A percentile compares a stretch with the other conserved stretches of the same genome.
Evolutionary conservation across 2,113 vertebrate genomes (phyloP).

Genomic region (Anhinga rufa): DNA sequence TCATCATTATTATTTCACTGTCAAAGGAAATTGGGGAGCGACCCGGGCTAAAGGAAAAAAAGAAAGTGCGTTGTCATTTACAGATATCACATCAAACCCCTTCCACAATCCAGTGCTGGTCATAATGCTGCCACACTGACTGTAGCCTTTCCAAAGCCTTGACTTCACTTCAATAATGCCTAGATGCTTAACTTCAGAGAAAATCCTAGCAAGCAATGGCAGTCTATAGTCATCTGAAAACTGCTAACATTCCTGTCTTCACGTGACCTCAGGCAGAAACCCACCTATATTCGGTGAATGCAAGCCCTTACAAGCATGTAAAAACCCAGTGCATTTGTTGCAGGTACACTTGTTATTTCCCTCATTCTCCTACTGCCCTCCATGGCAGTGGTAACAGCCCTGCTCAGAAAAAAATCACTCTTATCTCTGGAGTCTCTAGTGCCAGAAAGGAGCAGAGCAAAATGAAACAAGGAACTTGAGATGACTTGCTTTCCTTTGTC

Average conservation of each 20-base stretch:
- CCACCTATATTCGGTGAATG: not conserved
- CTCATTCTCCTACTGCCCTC: not conserved
- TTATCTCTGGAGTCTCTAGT: not conserved
- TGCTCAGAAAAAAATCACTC: not conserved
- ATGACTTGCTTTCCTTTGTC: not conserved
- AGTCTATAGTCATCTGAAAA: not conserved
- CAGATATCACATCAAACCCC: not conserved
- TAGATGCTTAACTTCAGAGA: not conserved
- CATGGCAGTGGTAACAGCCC: not conserved
- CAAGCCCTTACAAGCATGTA: not conserved
- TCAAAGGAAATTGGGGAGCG: slow-evolving; percentile 94
- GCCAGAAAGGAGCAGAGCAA: not conserved
- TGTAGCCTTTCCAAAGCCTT: not conserved
- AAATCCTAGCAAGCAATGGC: not conserved
- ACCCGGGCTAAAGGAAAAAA: slow-evolving; percentile 83
- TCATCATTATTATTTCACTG: slow-evolving; percentile 99
- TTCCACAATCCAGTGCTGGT: not conserved
- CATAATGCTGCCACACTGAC: not conserved
- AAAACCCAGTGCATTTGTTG: not conserved
- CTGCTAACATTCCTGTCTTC: not conserved
- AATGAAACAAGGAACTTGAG: not conserved
- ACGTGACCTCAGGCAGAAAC: not conserved
- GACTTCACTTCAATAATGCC: not conserved
- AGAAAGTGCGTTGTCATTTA: slow-evolving; percentile 6
- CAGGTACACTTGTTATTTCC: not conserved